Evolutionary conservation across 2,888 invertebrate species (phyloP).

Genomic region (Timandra comae): DNA sequence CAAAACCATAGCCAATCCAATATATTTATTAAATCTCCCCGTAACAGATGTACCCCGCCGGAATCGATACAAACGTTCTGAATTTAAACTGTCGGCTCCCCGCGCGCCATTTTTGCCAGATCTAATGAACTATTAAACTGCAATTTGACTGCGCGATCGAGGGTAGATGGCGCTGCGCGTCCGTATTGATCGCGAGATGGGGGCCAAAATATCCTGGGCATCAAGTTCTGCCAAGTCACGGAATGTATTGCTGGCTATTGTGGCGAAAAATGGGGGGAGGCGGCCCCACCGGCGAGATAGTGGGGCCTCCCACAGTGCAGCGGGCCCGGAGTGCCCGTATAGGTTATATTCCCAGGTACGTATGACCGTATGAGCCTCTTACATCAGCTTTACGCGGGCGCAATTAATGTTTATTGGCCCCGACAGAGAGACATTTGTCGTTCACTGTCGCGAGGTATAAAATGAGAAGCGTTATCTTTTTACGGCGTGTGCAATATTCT

Average conservation of each 20-base stretch:
- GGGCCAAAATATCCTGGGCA: constrained; percentile 49
- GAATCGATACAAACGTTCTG: constrained; percentile 67
- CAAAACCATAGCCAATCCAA: no score
- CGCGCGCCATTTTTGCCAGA: constrained; percentile 73
- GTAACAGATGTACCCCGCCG: constrained; percentile 32
- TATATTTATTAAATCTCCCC: no score
- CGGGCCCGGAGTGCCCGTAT: no score
- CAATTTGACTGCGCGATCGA: constrained; percentile 74
- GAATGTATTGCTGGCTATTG: constrained; percentile 74
- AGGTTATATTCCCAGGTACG: no score
- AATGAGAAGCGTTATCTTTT: no score
- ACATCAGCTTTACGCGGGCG: constrained; percentile 9
- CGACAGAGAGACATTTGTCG: no score
- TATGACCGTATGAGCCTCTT: no score
- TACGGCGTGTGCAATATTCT: no score
- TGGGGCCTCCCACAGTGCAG: background rate
- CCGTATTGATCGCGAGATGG: constrained; percentile 68
- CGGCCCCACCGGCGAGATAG: background rate
- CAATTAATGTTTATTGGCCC: constrained; percentile 22
- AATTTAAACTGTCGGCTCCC: constrained; percentile 72
- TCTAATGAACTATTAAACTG: constrained; percentile 77
- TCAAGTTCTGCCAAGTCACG: constrained; percentile 74
- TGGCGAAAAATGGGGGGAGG: constrained; percentile 72
- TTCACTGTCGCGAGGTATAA: no score
- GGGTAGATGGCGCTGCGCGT: constrained; percentile 71